Evolutionary conservation across 1,140 invertebrate species (phyloP), one percentile per base, ranked within the genome.

Genomic region (Zaprionus africanus): DNA sequence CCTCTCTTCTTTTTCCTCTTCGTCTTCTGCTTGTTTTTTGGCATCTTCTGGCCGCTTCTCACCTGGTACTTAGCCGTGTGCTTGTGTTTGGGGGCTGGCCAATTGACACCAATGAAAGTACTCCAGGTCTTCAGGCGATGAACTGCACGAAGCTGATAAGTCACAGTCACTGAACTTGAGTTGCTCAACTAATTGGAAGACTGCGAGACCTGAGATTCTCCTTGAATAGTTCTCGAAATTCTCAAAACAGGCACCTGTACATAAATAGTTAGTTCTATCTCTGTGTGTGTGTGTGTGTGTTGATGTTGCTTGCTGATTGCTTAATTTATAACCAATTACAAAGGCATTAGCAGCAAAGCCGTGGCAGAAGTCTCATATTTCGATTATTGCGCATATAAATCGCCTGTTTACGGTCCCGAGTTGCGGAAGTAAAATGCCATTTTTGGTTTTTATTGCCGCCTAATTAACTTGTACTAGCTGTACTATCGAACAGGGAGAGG

Each of bases 301-400:
- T 78, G 59, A 63, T 71, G 66, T 63, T 71, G 34, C 38, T 74
- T 73, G 73, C 68, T 74, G 85, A 85, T 77, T 88, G 80, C 78
- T 88, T 90, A 88, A 88, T 88, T 90, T 78, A 85, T 82, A 85
- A 79, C 85, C 85, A 90, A 90, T 90, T 90, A 90, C 79, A 90
- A 90, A 90, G 66, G 85, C 85, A 90, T 90, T 90, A 90, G 85
- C 76, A 59, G 41, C n/a, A 24, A 46, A 31, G 54, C 36, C 13
- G 13, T 54, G 61, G 62, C 59, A 22, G n/a, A 78, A 78, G 69
- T 59, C 83, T 78, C 78, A 76, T 69, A 81, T 82, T 79, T 82
- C 61, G 78, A 69, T 90, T 82, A 90, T 90, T 90, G 86, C 85
- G 81, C 86, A 90, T 81, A 82, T 77, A 90, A 90, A 78, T 84